These are phyloP conservation scores for Anoplophora glabripennis DNA, from an alignment of 1,140 invertebrate species.

Conservation along the genomic window DNA sequence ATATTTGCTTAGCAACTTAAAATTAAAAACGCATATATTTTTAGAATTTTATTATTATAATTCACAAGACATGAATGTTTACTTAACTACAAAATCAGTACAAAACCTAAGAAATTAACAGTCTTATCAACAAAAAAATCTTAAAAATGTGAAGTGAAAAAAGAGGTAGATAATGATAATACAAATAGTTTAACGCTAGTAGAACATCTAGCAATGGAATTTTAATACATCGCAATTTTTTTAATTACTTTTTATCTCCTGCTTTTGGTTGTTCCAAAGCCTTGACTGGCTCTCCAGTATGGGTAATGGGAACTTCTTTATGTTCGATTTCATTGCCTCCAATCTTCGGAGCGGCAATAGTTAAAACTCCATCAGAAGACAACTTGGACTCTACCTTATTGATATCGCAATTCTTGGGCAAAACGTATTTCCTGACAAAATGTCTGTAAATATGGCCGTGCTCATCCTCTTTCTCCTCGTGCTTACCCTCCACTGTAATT, in stretches of 20 bases:
- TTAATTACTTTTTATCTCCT: neutral
- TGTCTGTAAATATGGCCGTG: constrained; percentile 64
- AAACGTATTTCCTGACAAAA: constrained; percentile 63
- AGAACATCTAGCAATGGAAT: too few species aligned
- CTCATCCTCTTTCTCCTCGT: constrained; percentile 64
- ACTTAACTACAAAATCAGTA: too few species aligned
- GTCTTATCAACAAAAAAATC: too few species aligned
- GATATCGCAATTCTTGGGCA: constrained; percentile 65
- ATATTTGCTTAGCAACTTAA: too few species aligned
- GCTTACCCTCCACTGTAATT: constrained; percentile 66
- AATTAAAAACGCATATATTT: too few species aligned
- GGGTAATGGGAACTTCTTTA: constrained; percentile 26
- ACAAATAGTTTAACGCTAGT: too few species aligned
- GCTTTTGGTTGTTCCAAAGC: neutral
- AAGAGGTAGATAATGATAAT: too few species aligned
- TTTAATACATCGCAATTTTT: too few species aligned
- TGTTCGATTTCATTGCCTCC: constrained; percentile 8
- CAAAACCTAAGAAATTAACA: too few species aligned
- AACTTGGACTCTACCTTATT: constrained; percentile 64
- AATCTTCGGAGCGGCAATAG: constrained; percentile 58
- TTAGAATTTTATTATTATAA: too few species aligned
- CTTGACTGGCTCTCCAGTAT: constrained; percentile 27
- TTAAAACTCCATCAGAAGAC: constrained; percentile 72
- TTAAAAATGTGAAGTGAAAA: too few species aligned
- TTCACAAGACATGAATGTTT: too few species aligned